phyloP scores from a whole-genome alignment of 2,113 vertebrate species.

The Piliocolobus tephrosceles region DNA sequence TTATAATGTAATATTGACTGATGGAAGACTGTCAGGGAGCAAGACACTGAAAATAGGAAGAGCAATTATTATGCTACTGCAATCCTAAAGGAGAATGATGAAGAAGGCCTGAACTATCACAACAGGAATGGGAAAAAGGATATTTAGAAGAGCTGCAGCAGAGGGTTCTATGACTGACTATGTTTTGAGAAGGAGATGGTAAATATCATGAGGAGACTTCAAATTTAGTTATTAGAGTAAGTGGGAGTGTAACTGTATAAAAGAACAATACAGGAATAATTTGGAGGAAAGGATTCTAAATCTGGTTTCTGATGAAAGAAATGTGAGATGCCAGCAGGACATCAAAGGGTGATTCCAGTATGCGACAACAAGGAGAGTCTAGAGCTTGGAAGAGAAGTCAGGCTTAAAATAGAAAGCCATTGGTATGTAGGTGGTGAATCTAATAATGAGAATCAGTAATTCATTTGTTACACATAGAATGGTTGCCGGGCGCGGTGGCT shows the following conservation, averaged over 20 bases:
- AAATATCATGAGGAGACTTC: background rate
- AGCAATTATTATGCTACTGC: background rate
- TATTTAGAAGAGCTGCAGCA: background rate
- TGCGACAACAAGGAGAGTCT: background rate
- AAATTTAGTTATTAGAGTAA: background rate
- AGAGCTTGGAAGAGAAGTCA: background rate
- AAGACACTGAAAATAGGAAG: background rate
- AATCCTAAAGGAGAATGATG: background rate
- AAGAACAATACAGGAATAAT: background rate
- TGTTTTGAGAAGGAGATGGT: background rate
- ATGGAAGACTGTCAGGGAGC: background rate
- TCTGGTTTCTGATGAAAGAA: background rate
- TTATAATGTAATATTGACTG: conserved; percentile 6
- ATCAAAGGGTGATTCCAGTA: background rate
- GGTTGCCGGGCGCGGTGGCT: no score
- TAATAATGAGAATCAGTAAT: background rate
- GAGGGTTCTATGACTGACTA: background rate
- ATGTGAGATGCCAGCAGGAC: background rate
- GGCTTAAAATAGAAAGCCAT: background rate
- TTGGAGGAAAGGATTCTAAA: background rate
- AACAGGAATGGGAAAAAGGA: background rate
- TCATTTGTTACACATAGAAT: background rate
- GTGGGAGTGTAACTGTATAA: background rate
- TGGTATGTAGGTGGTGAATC: background rate
- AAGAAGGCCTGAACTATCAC: background rate